A percentile compares a stretch with the other conserved stretches of the same genome.
Evolutionary conservation across 2,113 vertebrate genomes (phyloP).

Genomic region (Narcine bancroftii): DNA sequence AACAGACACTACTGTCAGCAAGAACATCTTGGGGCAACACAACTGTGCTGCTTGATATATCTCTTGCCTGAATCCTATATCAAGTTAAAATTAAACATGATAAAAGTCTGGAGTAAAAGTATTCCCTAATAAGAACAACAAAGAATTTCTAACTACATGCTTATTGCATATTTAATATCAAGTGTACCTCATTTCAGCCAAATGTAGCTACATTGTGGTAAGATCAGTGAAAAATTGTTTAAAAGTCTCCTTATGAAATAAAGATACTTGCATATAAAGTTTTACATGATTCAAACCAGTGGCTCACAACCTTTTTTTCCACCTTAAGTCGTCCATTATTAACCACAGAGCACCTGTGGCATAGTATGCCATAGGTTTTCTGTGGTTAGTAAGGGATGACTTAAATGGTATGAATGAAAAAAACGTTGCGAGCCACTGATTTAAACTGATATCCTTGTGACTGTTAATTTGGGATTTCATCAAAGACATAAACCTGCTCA

Average conservation of each 20-base stretch:
- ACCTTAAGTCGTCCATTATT: too few species aligned
- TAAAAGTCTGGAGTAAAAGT: neutral
- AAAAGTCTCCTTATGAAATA: neutral
- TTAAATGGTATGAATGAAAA: too few species aligned
- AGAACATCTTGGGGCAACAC: too few species aligned
- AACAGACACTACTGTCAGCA: too few species aligned
- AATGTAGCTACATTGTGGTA: neutral
- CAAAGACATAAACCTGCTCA: neutral
- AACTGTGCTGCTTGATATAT: neutral
- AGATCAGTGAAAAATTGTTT: neutral
- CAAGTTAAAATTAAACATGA: neutral
- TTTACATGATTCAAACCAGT: too few species aligned
- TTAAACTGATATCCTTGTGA: neutral
- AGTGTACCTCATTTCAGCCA: neutral
- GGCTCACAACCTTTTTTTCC: too few species aligned
- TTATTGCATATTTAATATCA: neutral
- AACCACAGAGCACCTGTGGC: too few species aligned
- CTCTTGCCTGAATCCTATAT: neutral
- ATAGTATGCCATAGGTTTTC: too few species aligned
- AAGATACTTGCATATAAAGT: too few species aligned
- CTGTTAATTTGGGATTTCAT: neutral
- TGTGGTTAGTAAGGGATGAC: too few species aligned
- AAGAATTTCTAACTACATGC: neutral
- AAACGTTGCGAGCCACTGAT: too few species aligned
- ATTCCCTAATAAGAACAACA: neutral